Conservation (phyloP, 2,797 vertebrate genomes). For the Enteromius radiatus region DNA sequence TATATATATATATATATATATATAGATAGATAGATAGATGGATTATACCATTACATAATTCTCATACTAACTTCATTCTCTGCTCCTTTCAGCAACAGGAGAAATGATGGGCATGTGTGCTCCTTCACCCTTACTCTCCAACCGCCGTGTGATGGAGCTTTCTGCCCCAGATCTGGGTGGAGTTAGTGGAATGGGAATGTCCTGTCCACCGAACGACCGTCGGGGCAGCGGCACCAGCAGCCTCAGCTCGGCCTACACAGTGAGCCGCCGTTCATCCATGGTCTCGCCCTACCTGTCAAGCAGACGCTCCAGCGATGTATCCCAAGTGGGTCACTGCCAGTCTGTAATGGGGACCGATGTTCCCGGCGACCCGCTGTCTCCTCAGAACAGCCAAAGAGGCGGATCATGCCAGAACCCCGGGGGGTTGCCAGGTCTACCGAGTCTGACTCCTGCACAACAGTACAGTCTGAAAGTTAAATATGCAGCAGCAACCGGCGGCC, state of each 20-base stretch:
- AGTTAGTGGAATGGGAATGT: conserved; percentile 62
- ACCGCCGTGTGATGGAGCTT: conserved; percentile 83
- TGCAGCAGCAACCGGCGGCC: conserved; percentile 86
- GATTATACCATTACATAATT: neutral
- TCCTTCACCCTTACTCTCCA: conserved; percentile 76
- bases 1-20: too few relatives aligned
- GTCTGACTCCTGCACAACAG: conserved; percentile 88
- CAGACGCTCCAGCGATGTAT: conserved; percentile 83
- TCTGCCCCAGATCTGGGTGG: conserved; percentile 76
- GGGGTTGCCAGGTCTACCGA: conserved; percentile 82
- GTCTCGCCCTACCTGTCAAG: conserved; percentile 87
- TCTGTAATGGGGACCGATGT: conserved; percentile 70
- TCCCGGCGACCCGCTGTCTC: conserved; percentile 75
- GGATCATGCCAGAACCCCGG: conserved; percentile 71
- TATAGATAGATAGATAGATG: too few relatives aligned
- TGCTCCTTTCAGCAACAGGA: conserved; percentile 67
- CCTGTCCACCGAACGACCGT: conserved; percentile 76
- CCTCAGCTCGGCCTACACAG: conserved; percentile 92
- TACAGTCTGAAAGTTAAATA: conserved; percentile 93
- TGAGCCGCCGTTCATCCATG: conserved; percentile 92
- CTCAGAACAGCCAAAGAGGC: conserved; percentile 77
- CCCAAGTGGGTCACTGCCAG: conserved; percentile 72
- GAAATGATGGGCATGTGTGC: conserved; percentile 78
- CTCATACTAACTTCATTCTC: conserved; percentile 6
- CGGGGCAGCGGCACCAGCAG: conserved; percentile 93